Evolutionary conservation across 2,113 vertebrate species (phyloP).

Genomic region (Pterocles burchelli): DNA sequence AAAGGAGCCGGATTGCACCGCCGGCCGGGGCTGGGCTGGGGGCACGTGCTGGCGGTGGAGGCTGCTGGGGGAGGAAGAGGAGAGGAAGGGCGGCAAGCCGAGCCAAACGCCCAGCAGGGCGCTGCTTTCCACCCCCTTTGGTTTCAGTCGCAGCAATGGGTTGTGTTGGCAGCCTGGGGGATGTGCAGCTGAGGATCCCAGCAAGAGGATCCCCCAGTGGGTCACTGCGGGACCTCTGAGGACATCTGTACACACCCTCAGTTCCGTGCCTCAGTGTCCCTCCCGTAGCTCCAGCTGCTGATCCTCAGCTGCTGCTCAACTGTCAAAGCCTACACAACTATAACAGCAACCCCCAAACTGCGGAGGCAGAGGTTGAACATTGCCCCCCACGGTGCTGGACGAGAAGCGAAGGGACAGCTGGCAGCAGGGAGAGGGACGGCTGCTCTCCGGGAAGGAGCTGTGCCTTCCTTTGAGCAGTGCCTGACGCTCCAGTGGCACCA

Average conservation of each 20-base stretch:
- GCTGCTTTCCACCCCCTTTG: not conserved
- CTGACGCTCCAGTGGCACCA: not conserved
- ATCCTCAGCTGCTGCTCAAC: not conserved
- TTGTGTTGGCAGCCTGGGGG: not conserved
- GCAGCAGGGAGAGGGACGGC: not conserved
- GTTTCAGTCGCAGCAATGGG: not conserved
- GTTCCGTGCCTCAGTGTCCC: not conserved
- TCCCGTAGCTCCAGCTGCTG: not conserved
- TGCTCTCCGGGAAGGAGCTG: not conserved
- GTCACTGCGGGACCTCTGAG: not conserved
- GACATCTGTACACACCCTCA: not conserved
- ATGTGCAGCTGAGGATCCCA: not conserved
- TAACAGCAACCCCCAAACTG: not conserved
- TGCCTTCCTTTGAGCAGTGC: not conserved
- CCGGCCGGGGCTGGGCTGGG: not conserved
- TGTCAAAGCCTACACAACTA: not conserved
- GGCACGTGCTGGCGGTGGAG: not conserved
- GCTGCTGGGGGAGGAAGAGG: not conserved
- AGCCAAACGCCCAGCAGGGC: not conserved
- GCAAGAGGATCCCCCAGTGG: fast-evolving
- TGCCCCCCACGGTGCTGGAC: not conserved
- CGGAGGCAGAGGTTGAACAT: not conserved
- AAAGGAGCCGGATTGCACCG: conserved; percentile 36
- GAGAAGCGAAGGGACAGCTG: not conserved
- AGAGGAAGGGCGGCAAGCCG: not conserved